phyloP scores from a whole-genome alignment of 2,113 vertebrate species.

The Promerops cafer region DNA sequence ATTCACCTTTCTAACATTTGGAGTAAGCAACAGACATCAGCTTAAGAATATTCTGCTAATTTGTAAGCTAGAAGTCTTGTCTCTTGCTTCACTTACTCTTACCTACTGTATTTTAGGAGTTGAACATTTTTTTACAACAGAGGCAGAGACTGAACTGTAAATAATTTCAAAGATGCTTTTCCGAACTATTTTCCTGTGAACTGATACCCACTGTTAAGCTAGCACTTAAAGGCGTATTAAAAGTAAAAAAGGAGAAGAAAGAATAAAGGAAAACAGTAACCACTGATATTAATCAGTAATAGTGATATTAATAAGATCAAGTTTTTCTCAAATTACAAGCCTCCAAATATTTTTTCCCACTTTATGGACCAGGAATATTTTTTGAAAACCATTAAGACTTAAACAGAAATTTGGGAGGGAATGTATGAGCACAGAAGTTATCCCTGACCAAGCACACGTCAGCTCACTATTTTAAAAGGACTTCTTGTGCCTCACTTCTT shows the following conservation, averaged over 20 bases:
- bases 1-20: neutral
- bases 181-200: neutral
- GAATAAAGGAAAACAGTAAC: neutral
- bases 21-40: neutral
- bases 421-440: neutral
- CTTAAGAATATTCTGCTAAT: neutral
- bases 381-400: neutral
- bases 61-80: neutral
- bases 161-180: neutral
- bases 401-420: neutral
- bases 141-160: neutral
- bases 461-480: neutral
- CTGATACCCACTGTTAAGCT: neutral
- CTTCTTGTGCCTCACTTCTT: rapidly evolving
- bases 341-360: neutral
- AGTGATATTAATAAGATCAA: neutral
- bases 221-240: neutral
- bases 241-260: neutral
- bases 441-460: neutral
- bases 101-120: neutral
- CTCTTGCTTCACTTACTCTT: neutral
- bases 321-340: neutral
- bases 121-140: neutral
- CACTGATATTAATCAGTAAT: no score
- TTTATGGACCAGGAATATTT: neutral